Percentiles rank a stretch among this genome's conserved stretches.
phyloP scores from a whole-genome alignment of 2,113 vertebrate genomes.

The Nerophis lumbriciformis region DNA sequence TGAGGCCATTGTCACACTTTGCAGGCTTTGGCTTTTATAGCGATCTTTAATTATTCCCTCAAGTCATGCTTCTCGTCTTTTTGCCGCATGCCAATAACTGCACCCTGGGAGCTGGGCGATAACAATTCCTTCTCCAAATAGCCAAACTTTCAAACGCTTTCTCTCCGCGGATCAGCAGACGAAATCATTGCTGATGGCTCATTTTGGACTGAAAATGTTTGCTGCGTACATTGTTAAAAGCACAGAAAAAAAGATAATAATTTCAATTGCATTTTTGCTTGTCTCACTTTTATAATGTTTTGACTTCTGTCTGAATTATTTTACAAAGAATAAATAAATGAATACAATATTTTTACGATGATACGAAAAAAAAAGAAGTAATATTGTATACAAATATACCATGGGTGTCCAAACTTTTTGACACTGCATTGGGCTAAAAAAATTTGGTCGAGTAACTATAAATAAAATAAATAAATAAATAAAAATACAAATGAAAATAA shows the following conservation, averaged over 20 bases:
- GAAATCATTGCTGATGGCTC: background rate
- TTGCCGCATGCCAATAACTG: background rate
- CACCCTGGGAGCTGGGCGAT: background rate
- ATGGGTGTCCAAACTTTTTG: no score
- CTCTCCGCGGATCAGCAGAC: background rate
- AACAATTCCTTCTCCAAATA: background rate
- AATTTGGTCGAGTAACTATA: no score
- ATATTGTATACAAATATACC: no score
- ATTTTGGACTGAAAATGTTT: background rate
- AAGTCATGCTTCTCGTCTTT: constrained; percentile 3
- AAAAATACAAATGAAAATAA: no score
- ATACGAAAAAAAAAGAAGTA: no score
- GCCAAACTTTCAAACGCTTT: background rate
- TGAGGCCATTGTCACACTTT: background rate
- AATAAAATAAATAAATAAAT: no score
- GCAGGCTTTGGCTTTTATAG: constrained; percentile 1
- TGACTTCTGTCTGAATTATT: no score
- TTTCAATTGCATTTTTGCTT: no score
- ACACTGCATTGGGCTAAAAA: no score
- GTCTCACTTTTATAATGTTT: no score
- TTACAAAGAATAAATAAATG: no score
- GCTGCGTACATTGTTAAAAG: background rate
- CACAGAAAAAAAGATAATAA: background rate
- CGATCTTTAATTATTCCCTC: constrained; percentile 9
- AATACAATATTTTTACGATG: no score